These are phyloP conservation scores for Oscheius sp. DNA, from an alignment of 2,888 invertebrate genomes.

Conservation along the genomic window DNA sequence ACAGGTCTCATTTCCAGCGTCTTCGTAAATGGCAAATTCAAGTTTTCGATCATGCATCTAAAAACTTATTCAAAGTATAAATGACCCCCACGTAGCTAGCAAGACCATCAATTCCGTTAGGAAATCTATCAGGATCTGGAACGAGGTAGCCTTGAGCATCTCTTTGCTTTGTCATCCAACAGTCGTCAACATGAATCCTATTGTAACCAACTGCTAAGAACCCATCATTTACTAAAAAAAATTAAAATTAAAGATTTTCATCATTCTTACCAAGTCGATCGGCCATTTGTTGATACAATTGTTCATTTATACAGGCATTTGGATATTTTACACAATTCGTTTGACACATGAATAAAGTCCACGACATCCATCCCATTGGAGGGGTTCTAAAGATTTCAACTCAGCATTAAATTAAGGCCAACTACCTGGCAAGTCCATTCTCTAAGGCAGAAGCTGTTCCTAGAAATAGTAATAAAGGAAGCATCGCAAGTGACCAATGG, in stretches of 20 bases:
- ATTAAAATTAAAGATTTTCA: background rate
- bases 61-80: background rate
- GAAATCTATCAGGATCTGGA: constrained; percentile 86
- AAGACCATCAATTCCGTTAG: constrained; percentile 87
- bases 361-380: constrained; percentile 10
- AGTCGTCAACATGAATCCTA: constrained; percentile 86
- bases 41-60: constrained; percentile 41
- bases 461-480: background rate
- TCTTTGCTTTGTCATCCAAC: constrained; percentile 51
- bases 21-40: constrained; percentile 42
- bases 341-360: constrained; percentile 7
- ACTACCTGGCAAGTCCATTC: constrained; percentile 29
- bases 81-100: constrained; percentile 84
- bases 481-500: background rate
- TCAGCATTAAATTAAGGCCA: background rate
- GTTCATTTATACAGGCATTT: constrained; percentile 7
- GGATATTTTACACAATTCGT: constrained; percentile 1
- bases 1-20: constrained; percentile 36
- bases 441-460: constrained; percentile 14
- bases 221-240: constrained; percentile 84
- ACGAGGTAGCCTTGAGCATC: constrained; percentile 79
- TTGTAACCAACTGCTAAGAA: constrained; percentile 88
- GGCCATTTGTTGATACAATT: constrained; percentile 17
- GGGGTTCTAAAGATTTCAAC: constrained; percentile 1
- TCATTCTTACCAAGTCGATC: background rate